Evolutionary conservation across 2,797 vertebrate species (phyloP).

Genomic region (Paratrypauchen microcephalus): DNA sequence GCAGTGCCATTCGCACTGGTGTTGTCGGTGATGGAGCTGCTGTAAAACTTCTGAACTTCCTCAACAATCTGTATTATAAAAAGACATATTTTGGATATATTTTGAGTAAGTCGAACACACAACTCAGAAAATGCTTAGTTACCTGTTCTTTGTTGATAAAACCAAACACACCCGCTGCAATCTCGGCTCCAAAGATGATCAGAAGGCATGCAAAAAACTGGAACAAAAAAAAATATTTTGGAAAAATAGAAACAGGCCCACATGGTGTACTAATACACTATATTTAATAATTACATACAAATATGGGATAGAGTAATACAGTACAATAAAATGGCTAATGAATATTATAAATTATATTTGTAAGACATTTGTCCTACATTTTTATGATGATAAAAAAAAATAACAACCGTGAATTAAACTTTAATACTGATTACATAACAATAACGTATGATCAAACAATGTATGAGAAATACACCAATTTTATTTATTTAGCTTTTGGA

Average conservation of each 20-base stretch:
- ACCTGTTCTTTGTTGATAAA: slow-evolving; percentile 91
- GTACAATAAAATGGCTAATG: too few species aligned
- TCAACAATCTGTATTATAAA: slow-evolving; percentile 79
- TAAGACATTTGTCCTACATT: background rate
- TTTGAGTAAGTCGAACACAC: background rate
- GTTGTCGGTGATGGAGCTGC: slow-evolving; percentile 62
- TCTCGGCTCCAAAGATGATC: slow-evolving; percentile 94
- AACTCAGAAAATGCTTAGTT: slow-evolving; percentile 9
- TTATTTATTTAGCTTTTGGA: background rate
- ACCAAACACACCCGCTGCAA: slow-evolving; percentile 93
- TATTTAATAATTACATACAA: background rate
- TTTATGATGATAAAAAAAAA: too few species aligned
- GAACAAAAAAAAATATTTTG: slow-evolving; percentile 12
- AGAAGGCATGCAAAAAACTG: slow-evolving; percentile 96
- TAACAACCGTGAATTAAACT: background rate
- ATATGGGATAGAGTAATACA: too few species aligned
- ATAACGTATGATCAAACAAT: background rate
- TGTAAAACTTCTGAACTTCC: slow-evolving; percentile 87
- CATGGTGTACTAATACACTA: background rate
- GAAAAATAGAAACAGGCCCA: background rate
- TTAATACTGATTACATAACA: background rate
- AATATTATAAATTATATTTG: too few species aligned
- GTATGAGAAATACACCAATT: background rate
- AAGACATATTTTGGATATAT: background rate
- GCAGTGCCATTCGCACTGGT: slow-evolving; percentile 69